A percentile compares a stretch with the other conserved stretches of the same genome.
Conservation (phyloP, 2,888 invertebrate species). For the Sphecodes monilicornis region DNA sequence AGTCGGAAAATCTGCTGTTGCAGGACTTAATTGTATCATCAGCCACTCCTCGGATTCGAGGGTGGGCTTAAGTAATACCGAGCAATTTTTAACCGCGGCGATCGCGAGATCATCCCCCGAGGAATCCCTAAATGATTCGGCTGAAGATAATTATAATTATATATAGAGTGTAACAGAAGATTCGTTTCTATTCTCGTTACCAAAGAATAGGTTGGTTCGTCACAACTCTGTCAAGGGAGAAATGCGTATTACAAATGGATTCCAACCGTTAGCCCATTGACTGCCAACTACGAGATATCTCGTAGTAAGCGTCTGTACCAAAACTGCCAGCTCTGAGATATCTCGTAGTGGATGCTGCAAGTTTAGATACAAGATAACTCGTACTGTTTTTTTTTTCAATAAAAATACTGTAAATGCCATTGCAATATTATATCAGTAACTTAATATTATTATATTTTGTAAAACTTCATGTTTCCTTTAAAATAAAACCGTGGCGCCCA, state of each 20-base stretch:
- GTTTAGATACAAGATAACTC: too few species aligned
- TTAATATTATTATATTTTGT: too few species aligned
- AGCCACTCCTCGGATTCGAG: slow-evolving; percentile 76
- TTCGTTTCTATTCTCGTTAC: neutral
- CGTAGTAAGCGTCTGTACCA: too few species aligned
- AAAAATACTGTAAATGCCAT: too few species aligned
- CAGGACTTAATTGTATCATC: slow-evolving; percentile 84
- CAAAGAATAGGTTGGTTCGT: slow-evolving; percentile 1
- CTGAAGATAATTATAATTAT: neutral
- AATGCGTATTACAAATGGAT: neutral
- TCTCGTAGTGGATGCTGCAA: too few species aligned
- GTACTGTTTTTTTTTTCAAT: too few species aligned
- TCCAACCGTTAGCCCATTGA: too few species aligned
- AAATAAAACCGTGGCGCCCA: too few species aligned
- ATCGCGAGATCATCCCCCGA: slow-evolving; percentile 67
- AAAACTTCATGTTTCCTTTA: too few species aligned
- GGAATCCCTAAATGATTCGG: slow-evolving; percentile 33
- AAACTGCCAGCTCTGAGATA: too few species aligned
- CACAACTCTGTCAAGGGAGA: neutral
- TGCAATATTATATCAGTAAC: too few species aligned
- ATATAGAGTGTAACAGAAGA: neutral
- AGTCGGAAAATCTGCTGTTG: slow-evolving; percentile 80
- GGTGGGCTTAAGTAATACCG: slow-evolving; percentile 81
- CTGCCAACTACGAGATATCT: too few species aligned
- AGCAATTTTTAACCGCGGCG: slow-evolving; percentile 84